phyloP scores from a whole-genome alignment of 2,113 vertebrate genomes.

The Leptocoma aspasia region DNA sequence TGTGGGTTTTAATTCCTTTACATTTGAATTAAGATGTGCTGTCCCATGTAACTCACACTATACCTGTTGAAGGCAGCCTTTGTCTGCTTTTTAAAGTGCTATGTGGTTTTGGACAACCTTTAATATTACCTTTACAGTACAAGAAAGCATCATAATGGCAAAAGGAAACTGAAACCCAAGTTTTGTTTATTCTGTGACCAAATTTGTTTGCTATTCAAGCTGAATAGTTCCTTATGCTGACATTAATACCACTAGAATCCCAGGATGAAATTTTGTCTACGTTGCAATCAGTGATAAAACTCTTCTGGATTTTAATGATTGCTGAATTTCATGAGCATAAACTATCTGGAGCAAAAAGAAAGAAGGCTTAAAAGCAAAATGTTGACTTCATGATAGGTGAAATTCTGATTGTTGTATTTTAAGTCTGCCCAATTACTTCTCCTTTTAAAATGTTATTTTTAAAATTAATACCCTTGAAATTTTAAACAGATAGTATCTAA shows the following conservation, averaged over 20 bases:
- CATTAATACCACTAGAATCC: background rate
- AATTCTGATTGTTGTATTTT: background rate
- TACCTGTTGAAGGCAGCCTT: background rate
- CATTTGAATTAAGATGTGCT: background rate
- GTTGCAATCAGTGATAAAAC: background rate
- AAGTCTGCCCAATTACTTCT: background rate
- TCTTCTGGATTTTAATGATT: background rate
- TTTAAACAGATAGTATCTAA: background rate
- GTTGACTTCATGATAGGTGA: background rate
- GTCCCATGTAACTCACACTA: background rate
- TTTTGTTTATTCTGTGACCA: background rate
- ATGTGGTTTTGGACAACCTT: background rate
- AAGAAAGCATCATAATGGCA: background rate
- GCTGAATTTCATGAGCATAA: background rate
- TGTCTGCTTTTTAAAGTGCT: background rate
- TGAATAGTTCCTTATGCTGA: background rate
- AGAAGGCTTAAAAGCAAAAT: background rate
- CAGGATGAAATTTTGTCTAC: background rate
- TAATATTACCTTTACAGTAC: background rate
- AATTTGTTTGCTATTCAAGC: background rate
- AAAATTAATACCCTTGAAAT: background rate
- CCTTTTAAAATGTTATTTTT: background rate
- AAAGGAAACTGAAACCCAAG: background rate
- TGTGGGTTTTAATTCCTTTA: background rate
- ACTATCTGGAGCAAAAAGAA: background rate